Conservation (phyloP, 64 coral and sea anemone genomes). For the Stichodactyla helianthus region DNA sequence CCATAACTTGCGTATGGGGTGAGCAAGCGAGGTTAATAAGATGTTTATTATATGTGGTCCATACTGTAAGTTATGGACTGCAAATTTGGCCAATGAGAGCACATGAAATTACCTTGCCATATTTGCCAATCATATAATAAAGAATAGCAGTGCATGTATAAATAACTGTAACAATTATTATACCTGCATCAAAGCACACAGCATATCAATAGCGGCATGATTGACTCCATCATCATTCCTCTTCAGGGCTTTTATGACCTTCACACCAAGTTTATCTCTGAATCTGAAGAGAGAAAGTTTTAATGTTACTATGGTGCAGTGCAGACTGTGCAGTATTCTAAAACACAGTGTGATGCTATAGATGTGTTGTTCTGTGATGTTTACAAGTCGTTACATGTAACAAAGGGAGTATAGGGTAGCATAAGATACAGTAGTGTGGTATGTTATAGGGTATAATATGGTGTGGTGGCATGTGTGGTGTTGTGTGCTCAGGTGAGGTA, state of each 20-base stretch:
- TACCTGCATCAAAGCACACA: slow-evolving; percentile 99
- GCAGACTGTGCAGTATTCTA: too few relatives aligned
- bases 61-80: too few relatives aligned
- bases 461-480: too few relatives aligned
- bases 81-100: too few relatives aligned
- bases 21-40: too few relatives aligned
- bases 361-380: too few relatives aligned
- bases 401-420: not conserved
- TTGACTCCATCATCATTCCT: slow-evolving; percentile 91
- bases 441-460: not conserved
- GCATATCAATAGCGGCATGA: slow-evolving; percentile 95
- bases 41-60: too few relatives aligned
- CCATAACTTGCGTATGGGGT: too few relatives aligned
- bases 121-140: too few relatives aligned
- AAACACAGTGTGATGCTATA: too few relatives aligned
- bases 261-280: slow-evolving; percentile 94
- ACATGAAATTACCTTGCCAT: too few relatives aligned
- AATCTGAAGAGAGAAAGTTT: slow-evolving; percentile 35
- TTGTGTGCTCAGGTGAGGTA: not conserved
- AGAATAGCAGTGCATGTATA: not conserved
- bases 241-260: slow-evolving; percentile 94
- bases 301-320: not conserved
- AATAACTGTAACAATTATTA: not conserved
- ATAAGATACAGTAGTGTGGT: not conserved
- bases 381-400: too few relatives aligned